These are phyloP conservation scores for Oenanthe melanoleuca DNA, from an alignment of 2,113 vertebrate species.

Conservation along the genomic window DNA sequence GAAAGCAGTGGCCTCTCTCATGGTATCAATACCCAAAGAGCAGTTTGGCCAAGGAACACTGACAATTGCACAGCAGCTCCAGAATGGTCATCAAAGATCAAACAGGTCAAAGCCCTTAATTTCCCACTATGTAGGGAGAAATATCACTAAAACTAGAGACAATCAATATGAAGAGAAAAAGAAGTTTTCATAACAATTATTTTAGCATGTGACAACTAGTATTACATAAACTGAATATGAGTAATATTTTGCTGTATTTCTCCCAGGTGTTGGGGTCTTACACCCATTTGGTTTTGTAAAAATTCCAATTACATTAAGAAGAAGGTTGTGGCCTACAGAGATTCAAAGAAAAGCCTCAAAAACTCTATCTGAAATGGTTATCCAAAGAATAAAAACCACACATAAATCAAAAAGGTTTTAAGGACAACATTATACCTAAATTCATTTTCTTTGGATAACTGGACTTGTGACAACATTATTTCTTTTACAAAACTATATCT, in stretches of 20 bases:
- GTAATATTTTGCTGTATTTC: neutral
- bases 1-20: neutral
- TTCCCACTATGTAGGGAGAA: neutral
- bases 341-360: neutral
- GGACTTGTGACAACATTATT: neutral
- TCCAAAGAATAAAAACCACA: neutral
- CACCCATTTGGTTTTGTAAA: neutral
- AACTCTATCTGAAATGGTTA: neutral
- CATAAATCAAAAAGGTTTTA: neutral
- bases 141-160: neutral
- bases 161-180: neutral
- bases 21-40: neutral
- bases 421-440: neutral
- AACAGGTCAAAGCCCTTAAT: neutral
- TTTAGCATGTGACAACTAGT: neutral
- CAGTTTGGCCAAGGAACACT: neutral
- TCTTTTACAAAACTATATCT: neutral
- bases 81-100: neutral
- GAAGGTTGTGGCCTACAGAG: neutral
- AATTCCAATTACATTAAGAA: neutral
- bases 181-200: neutral
- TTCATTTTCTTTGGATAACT: neutral
- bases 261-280: neutral
- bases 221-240: neutral
- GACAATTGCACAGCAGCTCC: neutral